Percentiles rank a stretch among this genome's conserved stretches.
Evolutionary conservation across 2,113 vertebrate genomes (phyloP).

Genomic region (Hystrix cristata): DNA sequence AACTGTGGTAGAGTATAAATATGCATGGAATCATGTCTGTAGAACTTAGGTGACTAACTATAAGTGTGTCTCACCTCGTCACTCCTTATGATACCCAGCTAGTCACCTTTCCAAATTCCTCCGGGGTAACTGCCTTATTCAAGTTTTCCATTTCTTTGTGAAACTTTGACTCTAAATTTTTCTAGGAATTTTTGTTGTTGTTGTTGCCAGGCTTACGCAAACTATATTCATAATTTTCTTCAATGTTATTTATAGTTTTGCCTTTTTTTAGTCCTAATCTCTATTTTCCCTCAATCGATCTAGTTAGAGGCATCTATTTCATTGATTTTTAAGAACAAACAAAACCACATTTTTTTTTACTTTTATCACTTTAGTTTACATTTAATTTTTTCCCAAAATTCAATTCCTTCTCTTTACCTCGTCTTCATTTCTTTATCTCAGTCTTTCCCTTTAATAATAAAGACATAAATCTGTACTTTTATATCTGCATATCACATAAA

Average conservation of each 20-base stretch:
- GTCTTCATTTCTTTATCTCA: neutral
- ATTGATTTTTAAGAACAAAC: neutral
- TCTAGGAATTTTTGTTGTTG: neutral
- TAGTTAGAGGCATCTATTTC: neutral
- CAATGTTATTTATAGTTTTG: neutral
- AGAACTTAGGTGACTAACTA: neutral
- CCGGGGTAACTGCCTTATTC: neutral
- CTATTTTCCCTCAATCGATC: neutral
- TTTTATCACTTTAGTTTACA: neutral
- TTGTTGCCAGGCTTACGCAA: neutral
- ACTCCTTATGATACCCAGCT: neutral
- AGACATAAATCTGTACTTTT: neutral
- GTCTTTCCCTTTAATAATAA: slow-evolving; percentile 1
- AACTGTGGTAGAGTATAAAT: neutral
- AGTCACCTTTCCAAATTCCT: neutral
- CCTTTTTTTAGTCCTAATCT: neutral
- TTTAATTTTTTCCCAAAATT: neutral
- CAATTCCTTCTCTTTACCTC: neutral
- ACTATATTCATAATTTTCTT: neutral
- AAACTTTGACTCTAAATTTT: neutral
- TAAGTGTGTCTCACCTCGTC: neutral
- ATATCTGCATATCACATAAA: neutral
- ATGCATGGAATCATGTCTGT: neutral
- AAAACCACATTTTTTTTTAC: neutral
- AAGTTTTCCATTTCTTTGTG: neutral